Conservation (phyloP, 30 jellyfish, hydroid and myxozoan species). For the Pseudorhiza aurosa region DNA sequence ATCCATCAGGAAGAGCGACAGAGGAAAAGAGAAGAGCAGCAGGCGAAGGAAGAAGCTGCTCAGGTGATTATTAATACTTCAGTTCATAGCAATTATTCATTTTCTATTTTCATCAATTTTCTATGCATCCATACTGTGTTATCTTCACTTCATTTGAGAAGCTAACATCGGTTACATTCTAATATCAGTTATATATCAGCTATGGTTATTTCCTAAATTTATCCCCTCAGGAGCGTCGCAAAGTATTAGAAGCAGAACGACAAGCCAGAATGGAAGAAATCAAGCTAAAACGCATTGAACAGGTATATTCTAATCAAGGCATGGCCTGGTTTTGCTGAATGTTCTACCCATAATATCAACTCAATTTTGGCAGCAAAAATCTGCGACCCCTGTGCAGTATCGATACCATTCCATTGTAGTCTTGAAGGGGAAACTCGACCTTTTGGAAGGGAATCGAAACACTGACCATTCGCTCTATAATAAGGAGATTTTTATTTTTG, state of each 20-base stretch:
- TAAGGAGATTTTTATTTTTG: no score
- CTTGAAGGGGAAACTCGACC: no score
- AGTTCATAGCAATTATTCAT: neutral
- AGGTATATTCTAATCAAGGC: conserved; percentile 33
- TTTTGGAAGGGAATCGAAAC: no score
- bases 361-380: no score
- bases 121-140: no score
- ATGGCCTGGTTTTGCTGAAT: neutral
- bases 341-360: neutral
- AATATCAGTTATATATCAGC: no score
- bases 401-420: no score
- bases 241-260: conserved; percentile 79
- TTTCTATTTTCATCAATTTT: neutral
- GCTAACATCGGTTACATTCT: no score
- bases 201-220: no score
- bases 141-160: no score
- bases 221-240: conserved; percentile 92
- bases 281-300: conserved; percentile 74
- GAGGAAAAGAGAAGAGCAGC: conserved; percentile 88
- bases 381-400: no score
- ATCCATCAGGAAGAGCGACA: conserved; percentile 86
- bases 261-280: conserved; percentile 90
- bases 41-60: conserved; percentile 97
- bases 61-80: conserved; percentile 49
- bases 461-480: no score